A percentile compares a stretch with the other conserved stretches of the same genome.
Conservation (phyloP, 2,888 invertebrate genomes). For the Liposcelis brunnea region DNA sequence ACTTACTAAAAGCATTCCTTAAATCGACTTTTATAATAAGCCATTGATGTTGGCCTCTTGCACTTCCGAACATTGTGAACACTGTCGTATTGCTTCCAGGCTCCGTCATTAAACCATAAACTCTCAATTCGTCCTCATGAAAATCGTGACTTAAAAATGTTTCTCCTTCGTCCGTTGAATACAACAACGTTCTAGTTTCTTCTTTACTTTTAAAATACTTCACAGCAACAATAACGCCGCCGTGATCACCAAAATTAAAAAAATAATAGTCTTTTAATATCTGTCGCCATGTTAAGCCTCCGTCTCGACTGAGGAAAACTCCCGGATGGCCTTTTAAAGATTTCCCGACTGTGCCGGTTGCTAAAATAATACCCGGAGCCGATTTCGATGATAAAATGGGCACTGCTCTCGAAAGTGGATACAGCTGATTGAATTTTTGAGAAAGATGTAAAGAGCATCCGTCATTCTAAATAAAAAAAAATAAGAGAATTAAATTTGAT, state of each 20-base stretch:
- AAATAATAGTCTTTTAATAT: slow-evolving; percentile 60
- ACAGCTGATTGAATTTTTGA: slow-evolving; percentile 68
- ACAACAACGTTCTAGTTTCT: slow-evolving; percentile 60
- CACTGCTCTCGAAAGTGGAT: slow-evolving; percentile 60
- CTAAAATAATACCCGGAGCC: slow-evolving; percentile 76
- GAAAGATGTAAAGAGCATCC: slow-evolving; percentile 75
- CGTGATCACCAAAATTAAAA: slow-evolving; percentile 83
- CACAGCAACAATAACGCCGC: slow-evolving; percentile 72
- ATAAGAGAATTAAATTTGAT: background rate
- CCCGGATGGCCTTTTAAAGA: slow-evolving; percentile 65
- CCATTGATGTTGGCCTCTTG: slow-evolving; percentile 62
- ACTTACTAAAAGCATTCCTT: slow-evolving; percentile 33
- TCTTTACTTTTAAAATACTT: slow-evolving; percentile 59
- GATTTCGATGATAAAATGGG: slow-evolving; percentile 74
- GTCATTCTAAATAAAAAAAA: slow-evolving; percentile 24
- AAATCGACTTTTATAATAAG: slow-evolving; percentile 60
- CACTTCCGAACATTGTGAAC: slow-evolving; percentile 82
- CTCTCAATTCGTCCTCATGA: slow-evolving; percentile 44
- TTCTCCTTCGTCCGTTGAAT: slow-evolving; percentile 74
- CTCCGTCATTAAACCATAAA: slow-evolving; percentile 86
- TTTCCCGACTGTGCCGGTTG: slow-evolving; percentile 63
- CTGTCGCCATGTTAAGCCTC: slow-evolving; percentile 63
- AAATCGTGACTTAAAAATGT: slow-evolving; percentile 60
- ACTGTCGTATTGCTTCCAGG: slow-evolving; percentile 86
- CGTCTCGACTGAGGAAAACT: slow-evolving; percentile 65